Evolutionary conservation across 2,888 invertebrate genomes (phyloP), one percentile per base, ranked within the genome.

Genomic region (Busseola fusca): DNA sequence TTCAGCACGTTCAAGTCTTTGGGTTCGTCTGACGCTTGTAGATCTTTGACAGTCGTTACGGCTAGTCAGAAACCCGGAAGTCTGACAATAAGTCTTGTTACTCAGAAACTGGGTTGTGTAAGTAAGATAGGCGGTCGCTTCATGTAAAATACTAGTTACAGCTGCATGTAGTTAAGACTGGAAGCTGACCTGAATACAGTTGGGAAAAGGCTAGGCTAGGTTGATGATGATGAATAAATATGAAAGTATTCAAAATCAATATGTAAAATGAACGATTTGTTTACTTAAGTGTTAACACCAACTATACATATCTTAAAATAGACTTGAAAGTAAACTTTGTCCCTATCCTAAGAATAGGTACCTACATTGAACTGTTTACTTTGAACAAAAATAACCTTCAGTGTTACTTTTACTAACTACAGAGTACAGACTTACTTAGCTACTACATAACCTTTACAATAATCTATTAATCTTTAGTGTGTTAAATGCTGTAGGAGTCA

Each of bases 341-440:
- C 58, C 25, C 37, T 64, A 56, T 50, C 16, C 60, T 71, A 69
- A 48, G 69, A 40, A 74, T 75, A 74, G 7, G 5, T 40, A 74
- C 27, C 42, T 45, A 45, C 56, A 68, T 58, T 58, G n/a, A 65
- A 59, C 74, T 72, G 64, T 83, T 74, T 82, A 83, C 67, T 60
- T 50, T 45, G 48, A 52, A 74, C 74, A 45, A 63, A 81, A 82
- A 77, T 83, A 82, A 69, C 81, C 80, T 80, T 69, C 69, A 59
- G 37, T 18, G 10, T 52, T 56, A 79, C 65, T 80, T 80, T 75
- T 66, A 67, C 67, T 64, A 4, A 21, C 71, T 18, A 48, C 37
- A 34, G n/a, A n/a, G n/a, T n/a, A n/a, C n/a, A 21, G 45, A 27
- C 45, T 30, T 45, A 34, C 34, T 34, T 34, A 34, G 30, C 58